A percentile compares a stretch with the other conserved stretches of the same genome.
These are phyloP conservation scores for Perithous albicinctus DNA, from an alignment of 2,888 invertebrate species.

Conservation along the genomic window DNA sequence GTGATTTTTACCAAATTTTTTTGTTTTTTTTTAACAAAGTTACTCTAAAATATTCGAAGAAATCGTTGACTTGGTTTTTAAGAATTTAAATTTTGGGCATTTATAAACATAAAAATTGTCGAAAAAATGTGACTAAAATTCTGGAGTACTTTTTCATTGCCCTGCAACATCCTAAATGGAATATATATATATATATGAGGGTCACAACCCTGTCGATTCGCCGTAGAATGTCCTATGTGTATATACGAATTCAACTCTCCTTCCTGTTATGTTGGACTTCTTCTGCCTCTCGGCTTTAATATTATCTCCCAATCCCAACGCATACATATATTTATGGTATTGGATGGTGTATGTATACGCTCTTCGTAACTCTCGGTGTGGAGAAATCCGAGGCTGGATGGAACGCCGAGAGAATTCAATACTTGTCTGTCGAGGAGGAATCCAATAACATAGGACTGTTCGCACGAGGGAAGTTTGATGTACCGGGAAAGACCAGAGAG, in stretches of 20 bases:
- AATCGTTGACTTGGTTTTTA: no score
- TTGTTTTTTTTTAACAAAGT: no score
- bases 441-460: slow-evolving; percentile 13
- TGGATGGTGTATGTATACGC: background rate
- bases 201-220: no score
- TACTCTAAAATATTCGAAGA: no score
- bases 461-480: slow-evolving; percentile 13
- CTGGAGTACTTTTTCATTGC: no score
- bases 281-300: background rate
- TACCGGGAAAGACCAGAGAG: background rate
- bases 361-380: background rate
- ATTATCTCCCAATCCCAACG: background rate
- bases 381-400: slow-evolving; percentile 6
- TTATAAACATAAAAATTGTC: no score
- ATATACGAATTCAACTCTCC: background rate
- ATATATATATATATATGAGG: no score
- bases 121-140: no score
- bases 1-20: no score
- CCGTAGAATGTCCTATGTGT: no score
- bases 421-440: slow-evolving; percentile 28
- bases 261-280: background rate
- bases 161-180: no score
- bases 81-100: no score
- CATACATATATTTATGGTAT: slow-evolving; percentile 3
- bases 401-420: slow-evolving; percentile 19